Evolutionary conservation across 2,888 invertebrate genomes (phyloP).

Genomic region (Lingula anatina): DNA sequence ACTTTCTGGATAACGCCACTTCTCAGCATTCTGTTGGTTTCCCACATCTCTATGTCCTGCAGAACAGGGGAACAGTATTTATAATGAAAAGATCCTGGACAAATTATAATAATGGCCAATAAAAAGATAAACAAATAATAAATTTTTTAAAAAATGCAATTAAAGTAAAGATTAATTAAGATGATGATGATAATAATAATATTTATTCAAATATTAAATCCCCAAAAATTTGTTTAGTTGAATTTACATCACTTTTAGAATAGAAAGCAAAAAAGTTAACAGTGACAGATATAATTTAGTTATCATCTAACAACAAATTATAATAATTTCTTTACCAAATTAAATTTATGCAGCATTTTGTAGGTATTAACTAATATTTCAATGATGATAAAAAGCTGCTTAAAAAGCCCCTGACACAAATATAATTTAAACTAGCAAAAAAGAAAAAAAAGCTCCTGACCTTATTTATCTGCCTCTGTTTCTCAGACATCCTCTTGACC

Average conservation of each 20-base stretch:
- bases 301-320: not conserved
- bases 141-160: not conserved
- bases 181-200: no score
- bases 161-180: not conserved
- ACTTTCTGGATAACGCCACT: constrained; percentile 81
- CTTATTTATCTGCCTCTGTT: constrained; percentile 92
- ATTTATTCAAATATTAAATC: no score
- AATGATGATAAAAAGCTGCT: not conserved
- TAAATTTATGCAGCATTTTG: not conserved
- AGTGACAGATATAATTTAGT: not conserved
- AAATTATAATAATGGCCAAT: not conserved
- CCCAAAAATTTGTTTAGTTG: no score
- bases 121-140: not conserved
- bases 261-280: not conserved
- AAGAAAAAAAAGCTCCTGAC: constrained; percentile 24
- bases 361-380: not conserved
- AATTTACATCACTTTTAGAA: no score
- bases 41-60: constrained; percentile 95
- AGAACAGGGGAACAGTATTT: no score
- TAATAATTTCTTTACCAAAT: not conserved
- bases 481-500: constrained; percentile 89
- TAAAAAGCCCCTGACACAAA: not conserved
- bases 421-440: not conserved
- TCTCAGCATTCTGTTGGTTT: constrained; percentile 93
- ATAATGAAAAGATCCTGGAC: not conserved